Evolutionary conservation across 2,888 invertebrate genomes (phyloP).

Genomic region (Drosophila nr. fundita): DNA sequence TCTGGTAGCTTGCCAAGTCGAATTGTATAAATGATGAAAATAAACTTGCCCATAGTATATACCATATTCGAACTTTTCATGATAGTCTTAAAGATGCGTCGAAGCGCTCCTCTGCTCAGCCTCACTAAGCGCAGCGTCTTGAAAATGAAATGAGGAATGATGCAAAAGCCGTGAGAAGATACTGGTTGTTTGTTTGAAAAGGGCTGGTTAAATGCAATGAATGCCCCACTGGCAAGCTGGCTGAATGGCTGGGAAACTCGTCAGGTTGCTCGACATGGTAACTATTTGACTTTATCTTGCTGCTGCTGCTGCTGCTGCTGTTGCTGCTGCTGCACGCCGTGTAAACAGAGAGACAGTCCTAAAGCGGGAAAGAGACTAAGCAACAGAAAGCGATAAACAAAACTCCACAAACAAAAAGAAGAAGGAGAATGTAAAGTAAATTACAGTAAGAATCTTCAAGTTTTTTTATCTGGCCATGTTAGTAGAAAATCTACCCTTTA

Average conservation of each 20-base stretch:
- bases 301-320: conserved; percentile 51
- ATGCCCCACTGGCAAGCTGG: conserved; percentile 28
- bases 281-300: conserved; percentile 76
- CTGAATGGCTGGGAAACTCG: conserved; percentile 45
- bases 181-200: conserved; percentile 29
- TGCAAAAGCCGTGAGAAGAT: conserved; percentile 21
- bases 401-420: conserved; percentile 19
- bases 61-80: conserved; percentile 6
- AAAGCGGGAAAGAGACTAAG: conserved; percentile 23
- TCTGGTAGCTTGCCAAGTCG: background rate
- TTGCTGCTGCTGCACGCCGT: conserved; percentile 41
- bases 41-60: background rate
- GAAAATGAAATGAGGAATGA: conserved; percentile 14
- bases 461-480: too few relatives aligned
- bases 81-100: background rate
- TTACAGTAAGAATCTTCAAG: background rate
- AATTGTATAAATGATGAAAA: background rate
- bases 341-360: conserved; percentile 49
- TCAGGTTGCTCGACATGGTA: conserved; percentile 68
- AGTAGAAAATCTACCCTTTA: conserved; percentile 11
- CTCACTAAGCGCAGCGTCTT: conserved; percentile 29
- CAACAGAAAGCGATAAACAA: conserved; percentile 46
- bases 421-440: background rate
- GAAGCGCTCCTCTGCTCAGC: conserved; percentile 2
- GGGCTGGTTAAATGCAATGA: conserved; percentile 37